phyloP scores from a whole-genome alignment of 1,140 invertebrate species.

The Oryctes rhinoceros region DNA sequence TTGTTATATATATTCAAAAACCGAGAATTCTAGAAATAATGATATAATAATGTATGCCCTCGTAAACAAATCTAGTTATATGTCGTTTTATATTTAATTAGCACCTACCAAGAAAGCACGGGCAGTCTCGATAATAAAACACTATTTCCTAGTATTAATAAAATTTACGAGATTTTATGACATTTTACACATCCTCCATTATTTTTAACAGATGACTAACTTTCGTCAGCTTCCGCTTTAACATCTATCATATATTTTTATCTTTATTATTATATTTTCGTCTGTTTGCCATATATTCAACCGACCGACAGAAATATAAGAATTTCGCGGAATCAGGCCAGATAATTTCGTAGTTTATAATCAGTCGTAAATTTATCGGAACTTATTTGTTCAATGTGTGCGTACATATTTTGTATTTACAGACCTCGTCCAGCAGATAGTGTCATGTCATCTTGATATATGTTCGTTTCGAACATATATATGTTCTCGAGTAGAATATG shows the following conservation, averaged over 20 bases:
- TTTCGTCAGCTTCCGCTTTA: neutral
- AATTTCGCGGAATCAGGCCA: constrained; percentile 13
- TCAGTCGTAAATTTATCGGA: constrained; percentile 14
- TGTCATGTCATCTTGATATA: constrained; percentile 18
- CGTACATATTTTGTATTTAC: constrained; percentile 19
- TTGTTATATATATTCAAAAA: too few relatives aligned
- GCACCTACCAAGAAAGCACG: too few relatives aligned
- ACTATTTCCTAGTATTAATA: too few relatives aligned
- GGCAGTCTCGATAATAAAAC: too few relatives aligned
- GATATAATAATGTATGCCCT: too few relatives aligned
- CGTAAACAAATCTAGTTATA: too few relatives aligned
- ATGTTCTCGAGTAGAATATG: neutral
- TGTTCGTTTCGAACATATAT: neutral
- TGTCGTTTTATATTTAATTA: too few relatives aligned
- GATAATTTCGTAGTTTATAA: constrained; percentile 15
- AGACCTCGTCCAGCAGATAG: constrained; percentile 13
- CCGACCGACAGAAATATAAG: constrained; percentile 9
- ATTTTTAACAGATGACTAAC: neutral
- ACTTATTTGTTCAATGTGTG: constrained; percentile 12
- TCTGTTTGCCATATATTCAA: constrained; percentile 10
- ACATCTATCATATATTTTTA: constrained; percentile 6
- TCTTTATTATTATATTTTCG: constrained; percentile 7
- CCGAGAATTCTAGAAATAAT: too few relatives aligned
- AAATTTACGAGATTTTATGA: too few relatives aligned
- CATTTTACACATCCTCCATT: neutral